Percentiles rank a stretch among this genome's conserved stretches.
These are phyloP conservation scores for Yponomeuta sedellus DNA, from an alignment of 2,888 invertebrate genomes.

Conservation along the genomic window DNA sequence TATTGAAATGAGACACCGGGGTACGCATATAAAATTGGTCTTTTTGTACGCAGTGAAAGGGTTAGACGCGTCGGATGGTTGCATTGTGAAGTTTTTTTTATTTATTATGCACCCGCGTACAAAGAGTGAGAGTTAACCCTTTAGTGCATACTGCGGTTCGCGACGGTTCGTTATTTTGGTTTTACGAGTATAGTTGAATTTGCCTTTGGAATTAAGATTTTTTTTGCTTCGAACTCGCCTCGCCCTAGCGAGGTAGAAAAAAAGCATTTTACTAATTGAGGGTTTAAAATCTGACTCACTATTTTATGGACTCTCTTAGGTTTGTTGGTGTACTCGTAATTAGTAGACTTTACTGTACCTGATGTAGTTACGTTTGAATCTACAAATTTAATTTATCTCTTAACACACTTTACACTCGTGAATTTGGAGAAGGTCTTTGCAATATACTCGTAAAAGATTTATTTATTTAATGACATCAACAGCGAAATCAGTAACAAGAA, in stretches of 20 bases:
- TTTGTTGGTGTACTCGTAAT: background rate
- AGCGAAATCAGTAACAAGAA: too few species aligned
- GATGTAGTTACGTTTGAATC: background rate
- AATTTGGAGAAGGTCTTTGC: background rate
- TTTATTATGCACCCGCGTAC: slow-evolving; percentile 31
- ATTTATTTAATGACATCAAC: too few species aligned
- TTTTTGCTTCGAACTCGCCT: too few species aligned
- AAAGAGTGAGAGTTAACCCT: slow-evolving; percentile 42
- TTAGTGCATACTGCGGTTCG: slow-evolving; percentile 54
- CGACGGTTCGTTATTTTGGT: slow-evolving; percentile 63
- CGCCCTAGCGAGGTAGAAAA: background rate
- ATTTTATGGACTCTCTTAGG: background rate
- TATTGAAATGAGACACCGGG: slow-evolving; percentile 76
- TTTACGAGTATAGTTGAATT: slow-evolving; percentile 66
- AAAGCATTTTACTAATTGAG: background rate
- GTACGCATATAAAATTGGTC: slow-evolving; percentile 71
- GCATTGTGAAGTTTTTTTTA: slow-evolving; percentile 50
- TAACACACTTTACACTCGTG: background rate
- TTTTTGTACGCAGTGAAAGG: slow-evolving; percentile 60
- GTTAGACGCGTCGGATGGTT: slow-evolving; percentile 48
- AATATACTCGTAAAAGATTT: background rate
- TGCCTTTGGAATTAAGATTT: slow-evolving; percentile 37
- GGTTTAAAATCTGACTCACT: too few species aligned
- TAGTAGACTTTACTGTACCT: background rate
- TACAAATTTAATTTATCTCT: background rate